Base-by-base conservation (phyloP, 1,140 invertebrate species). In the Metopolophium dirhodum region DNA sequence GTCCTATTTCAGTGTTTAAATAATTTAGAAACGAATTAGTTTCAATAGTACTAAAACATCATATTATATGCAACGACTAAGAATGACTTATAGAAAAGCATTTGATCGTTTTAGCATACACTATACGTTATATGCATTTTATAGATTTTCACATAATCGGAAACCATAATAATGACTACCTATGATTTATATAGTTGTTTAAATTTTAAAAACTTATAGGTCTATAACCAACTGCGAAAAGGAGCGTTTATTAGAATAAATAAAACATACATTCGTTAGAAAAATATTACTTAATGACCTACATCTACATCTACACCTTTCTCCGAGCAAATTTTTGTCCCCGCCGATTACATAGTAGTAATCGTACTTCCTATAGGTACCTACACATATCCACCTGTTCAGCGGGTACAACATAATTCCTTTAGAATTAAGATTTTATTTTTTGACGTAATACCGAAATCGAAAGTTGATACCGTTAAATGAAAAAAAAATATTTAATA, bases 281-380 rank as follows among this genome's bases (percentile, higher is more conserved):
- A 90, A 41, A 90, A 61, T 45, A 90, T 90, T 91, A 82, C 57
- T 61, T 91, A 82, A 91, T 49, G 61, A 77, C 68, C 90, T 91
- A 91, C 61, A 91, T 82, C 90, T 91, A 82, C 61, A 91, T 82
- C 23, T 68, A 91, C 41, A 49, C 90, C 61, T 91, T 82, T 91
- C 61, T 35, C 61, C 61, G 30, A 35, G 35, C 37, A 41, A 54
- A 57, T 61, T 61, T 90, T 41, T 61, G 49, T 26, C 47, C 51
- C 54, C 51, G 18, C 88, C 51, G 23, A 90, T 90, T 41, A 90
- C 87, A 57, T 35, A 14, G 22, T 61, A 30, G 35, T 88, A 51
- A 30, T 22, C 49, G n/a, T 35, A 51, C n/a, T 89, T 37, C 87
- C 87, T 26, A 85, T 41, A 41, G 35, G 23, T 41, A 85, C 35